Base-by-base conservation (phyloP, 2,113 vertebrate species). In the Albula goreensis region DNA sequence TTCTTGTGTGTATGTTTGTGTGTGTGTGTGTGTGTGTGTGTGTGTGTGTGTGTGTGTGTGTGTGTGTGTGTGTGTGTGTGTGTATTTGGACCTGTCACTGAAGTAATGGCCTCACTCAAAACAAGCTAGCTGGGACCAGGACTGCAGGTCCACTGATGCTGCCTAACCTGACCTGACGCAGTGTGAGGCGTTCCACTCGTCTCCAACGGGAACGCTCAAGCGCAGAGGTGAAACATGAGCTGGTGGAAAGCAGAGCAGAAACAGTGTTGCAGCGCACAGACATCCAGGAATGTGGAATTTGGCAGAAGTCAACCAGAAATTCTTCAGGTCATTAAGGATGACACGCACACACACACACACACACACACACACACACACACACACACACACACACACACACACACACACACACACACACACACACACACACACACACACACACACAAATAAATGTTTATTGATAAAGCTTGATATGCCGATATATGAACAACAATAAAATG, bases 1-100 rank as follows among this genome's bases (percentile, higher is more conserved):
- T 94, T 78, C 91, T 93, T 89, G 90, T 86, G 89, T 85, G 50
- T 31, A 2, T n/a, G n/a, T 12, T 0, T 41, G 31, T 41, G 31
- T 1, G 31, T 41, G 31, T 41, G 31, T 41, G 31, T 41, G 31
- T 41, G 31, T 41, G 31, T 41, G 31, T 41, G 31, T 41, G 31
- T 41, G 31, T 41, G 31, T 41, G 31, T 41, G 31, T 41, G 31
- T 41, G 31, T 1, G 31, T 41, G 31, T 41, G 31, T 41, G 31
- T 41, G 31, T 41, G 31, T 41, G 31, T 41, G 31, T 41, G 31
- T 41, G 31, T 41, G 31, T 41, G 31, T 41, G 31, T 41, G 31
- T 41, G 31, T 41, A 74, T 74, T 50, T 50, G 63, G 82, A 48
- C 17, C 63, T 51, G 49, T 52, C 11, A 22, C n/a, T 48, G 4